These are phyloP conservation scores for Chaetophractus vellerosus DNA, from an alignment of 2,797 vertebrate species.

Conservation along the genomic window DNA sequence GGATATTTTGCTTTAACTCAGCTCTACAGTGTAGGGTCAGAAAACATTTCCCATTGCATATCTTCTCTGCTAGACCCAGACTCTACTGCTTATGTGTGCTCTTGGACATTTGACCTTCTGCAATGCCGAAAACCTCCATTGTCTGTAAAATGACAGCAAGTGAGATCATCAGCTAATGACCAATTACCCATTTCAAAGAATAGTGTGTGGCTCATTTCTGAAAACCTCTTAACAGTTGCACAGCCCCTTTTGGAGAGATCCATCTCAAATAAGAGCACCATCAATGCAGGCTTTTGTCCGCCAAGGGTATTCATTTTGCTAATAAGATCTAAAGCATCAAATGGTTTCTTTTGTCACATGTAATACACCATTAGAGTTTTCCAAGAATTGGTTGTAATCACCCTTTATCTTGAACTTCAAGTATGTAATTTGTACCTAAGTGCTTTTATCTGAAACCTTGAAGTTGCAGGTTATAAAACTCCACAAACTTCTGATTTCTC, in stretches of 20 bases:
- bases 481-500: neutral
- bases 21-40: neutral
- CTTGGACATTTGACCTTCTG: neutral
- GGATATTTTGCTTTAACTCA: neutral
- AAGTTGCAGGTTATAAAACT: neutral
- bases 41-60: neutral
- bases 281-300: neutral
- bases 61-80: neutral
- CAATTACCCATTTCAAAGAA: slow-evolving; percentile 63
- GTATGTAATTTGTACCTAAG: slow-evolving; percentile 50
- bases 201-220: neutral
- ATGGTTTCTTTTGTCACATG: neutral
- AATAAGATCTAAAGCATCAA: neutral
- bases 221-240: slow-evolving; percentile 23
- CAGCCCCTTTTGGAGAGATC: neutral
- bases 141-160: neutral
- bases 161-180: slow-evolving; percentile 46
- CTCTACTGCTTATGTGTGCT: too few species aligned
- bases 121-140: neutral
- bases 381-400: slow-evolving; percentile 50
- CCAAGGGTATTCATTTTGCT: neutral
- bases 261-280: neutral
- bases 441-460: slow-evolving; percentile 51
- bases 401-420: slow-evolving; percentile 62
- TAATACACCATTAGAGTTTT: neutral